Evolutionary conservation across 2,113 vertebrate genomes (phyloP), one percentile per base, ranked within the genome.

Genomic region (Lepisosteus osseus): DNA sequence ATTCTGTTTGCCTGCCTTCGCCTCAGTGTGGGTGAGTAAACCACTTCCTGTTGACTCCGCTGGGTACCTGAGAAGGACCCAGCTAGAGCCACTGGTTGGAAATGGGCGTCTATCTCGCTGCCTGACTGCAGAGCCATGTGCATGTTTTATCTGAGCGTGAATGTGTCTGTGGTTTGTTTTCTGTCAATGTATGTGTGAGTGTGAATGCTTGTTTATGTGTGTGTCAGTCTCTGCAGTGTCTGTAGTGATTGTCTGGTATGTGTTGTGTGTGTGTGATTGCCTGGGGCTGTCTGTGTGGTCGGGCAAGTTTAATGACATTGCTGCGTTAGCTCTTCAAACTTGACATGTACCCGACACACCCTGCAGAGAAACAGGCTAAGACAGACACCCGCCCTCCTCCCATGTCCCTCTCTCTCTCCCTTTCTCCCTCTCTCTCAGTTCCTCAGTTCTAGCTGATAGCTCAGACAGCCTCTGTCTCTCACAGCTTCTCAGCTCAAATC

Each of bases 11-110:
- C 29, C 29, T 29, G 29, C 29, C 29, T 68, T 41, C 43, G 45
- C 15, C 14, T 12, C 12, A 47, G 68, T 78, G 75, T 74, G 76
- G 75, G 69, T 73, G 45, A n/a, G 61, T 13, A 42, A 54, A 75
- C 71, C 79, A 76, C 69, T 78, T 84, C 78, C 79, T 82, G 76
- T 78, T 79, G 70, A 57, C 45, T 71, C 54, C 61, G 43, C 70
- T 62, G 51, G 54, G 72, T 69, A 79, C 70, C 57, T 69, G 61
- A 59, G 17, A 65, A 51, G 68, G 71, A 75, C 68, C 56, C 69
- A 65, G 72, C 74, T 79, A 73, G 77, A 77, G 54, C 69, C 7
- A 29, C 54, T 3, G 1, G 54, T 3, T 57, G 14, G 3, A 62
- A 40, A 7, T 62, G 61, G 63, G 67, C 45, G 13, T 15, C 51